phyloP scores from a whole-genome alignment of 2,113 vertebrate species.

The Furnarius figulus region DNA sequence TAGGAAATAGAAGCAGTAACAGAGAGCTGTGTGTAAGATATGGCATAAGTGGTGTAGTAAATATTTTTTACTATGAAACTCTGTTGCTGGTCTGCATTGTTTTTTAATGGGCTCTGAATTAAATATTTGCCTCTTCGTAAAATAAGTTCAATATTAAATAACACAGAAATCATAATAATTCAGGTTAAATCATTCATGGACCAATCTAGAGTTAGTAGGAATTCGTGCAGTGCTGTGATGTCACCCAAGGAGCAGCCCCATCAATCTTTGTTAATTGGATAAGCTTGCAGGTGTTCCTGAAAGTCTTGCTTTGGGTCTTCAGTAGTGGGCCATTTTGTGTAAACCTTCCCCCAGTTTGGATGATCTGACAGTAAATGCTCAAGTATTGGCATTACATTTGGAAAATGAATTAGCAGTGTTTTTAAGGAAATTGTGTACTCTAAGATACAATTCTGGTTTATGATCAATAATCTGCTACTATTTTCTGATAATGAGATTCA shows the following conservation, averaged over 20 bases:
- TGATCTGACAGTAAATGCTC: not conserved
- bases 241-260: not conserved
- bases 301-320: not conserved
- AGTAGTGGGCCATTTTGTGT: not conserved
- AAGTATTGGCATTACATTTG: not conserved
- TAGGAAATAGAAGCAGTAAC: not conserved
- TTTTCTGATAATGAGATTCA: not conserved
- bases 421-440: accelerated
- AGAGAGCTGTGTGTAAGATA: not conserved
- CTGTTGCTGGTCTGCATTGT: not conserved
- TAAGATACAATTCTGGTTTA: not conserved
- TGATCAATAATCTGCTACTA: not conserved
- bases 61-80: not conserved
- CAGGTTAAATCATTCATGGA: not conserved
- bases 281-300: not conserved
- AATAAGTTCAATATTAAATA: not conserved
- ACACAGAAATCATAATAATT: not conserved
- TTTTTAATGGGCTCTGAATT: not conserved
- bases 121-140: not conserved
- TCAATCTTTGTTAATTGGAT: not conserved
- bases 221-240: accelerated
- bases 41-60: not conserved
- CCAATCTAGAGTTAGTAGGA: not conserved
- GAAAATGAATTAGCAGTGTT: not conserved
- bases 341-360: not conserved